Evolutionary conservation across 1,140 invertebrate species (phyloP).

Genomic region (Camponotus vicinus): DNA sequence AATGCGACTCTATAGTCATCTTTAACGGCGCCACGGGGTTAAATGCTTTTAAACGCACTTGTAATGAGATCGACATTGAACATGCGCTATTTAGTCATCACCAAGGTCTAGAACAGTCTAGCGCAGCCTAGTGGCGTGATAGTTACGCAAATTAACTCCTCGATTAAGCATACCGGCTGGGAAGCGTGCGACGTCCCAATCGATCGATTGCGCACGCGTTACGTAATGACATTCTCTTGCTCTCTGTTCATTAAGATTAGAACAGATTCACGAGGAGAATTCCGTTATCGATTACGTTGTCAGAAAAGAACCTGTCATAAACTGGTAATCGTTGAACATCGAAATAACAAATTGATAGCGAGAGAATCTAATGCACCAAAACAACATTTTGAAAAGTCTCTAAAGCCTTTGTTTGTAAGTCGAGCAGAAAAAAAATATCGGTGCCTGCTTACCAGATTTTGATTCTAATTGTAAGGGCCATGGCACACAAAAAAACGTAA

Average conservation of each 20-base stretch:
- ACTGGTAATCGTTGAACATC: background rate
- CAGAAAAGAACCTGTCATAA: background rate
- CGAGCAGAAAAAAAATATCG: no score
- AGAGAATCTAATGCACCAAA: background rate
- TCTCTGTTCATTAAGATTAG: background rate
- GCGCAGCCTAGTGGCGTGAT: slow-evolving; percentile 33
- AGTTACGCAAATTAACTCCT: slow-evolving; percentile 57
- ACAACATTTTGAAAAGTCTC: background rate
- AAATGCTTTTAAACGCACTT: slow-evolving; percentile 40
- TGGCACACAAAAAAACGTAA: no score
- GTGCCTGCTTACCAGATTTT: no score
- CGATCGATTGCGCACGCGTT: slow-evolving; percentile 60
- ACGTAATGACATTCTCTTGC: slow-evolving; percentile 25
- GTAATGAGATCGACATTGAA: slow-evolving; percentile 42
- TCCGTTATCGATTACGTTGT: slow-evolving; percentile 15
- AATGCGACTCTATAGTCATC: slow-evolving; percentile 24
- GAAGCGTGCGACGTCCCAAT: slow-evolving; percentile 45
- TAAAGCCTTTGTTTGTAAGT: background rate
- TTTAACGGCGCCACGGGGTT: background rate
- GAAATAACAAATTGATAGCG: background rate
- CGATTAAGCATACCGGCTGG: slow-evolving; percentile 45
- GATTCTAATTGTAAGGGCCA: no score
- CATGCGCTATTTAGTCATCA: slow-evolving; percentile 37
- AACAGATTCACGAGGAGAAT: slow-evolving; percentile 24
- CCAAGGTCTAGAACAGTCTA: slow-evolving; percentile 48